Evolutionary conservation across 2,888 invertebrate genomes (phyloP), one percentile per base, ranked within the genome.

Genomic region (Rhaphigaster nebulosa): DNA sequence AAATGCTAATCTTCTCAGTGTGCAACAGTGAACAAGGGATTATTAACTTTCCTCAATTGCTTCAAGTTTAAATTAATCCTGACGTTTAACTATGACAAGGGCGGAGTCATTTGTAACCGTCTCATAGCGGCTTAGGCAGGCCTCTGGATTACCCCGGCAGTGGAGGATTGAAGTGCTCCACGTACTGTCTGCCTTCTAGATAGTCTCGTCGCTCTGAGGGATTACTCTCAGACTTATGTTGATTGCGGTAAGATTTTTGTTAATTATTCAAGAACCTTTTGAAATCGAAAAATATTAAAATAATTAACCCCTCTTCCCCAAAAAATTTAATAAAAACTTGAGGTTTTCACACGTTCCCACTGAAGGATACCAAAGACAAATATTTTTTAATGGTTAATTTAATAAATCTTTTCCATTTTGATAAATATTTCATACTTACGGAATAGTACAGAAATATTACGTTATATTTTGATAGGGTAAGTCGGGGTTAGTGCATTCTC

Each of bases 1-100:
- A 65, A 65, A 65, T 65, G 65, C 65, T 65, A 65, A 65, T 65
- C 65, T 65, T 29, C 1, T 12, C 15, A 18, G 65, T 29, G 65
- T 65, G 65, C 65, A 65, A 65, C 65, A 65, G 65, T 65, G 65
- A 65, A 65, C 65, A 65, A 65, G 65, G 80, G 80, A 80, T 80
- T 80, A 80, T 80, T 80, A 80, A 80, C 80, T 80, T 80, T 80
- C 41, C 80, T 41, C 80, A 80, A 80, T 80, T 45, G 41, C 80
- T 80, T 80, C 80, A 80, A 80, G 80, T 80, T 80, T 80, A 80
- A 80, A 80, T 80, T 80, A 80, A 80, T 80, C 80, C 80, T 45
- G 80, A 80, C 80, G 80, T 45, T 80, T 80, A 38, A 80, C 80
- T 80, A 80, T 80, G 80, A 80, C 80, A 80, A 65, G 65, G 65